Percentiles rank a stretch among this genome's conserved stretches.
Evolutionary conservation across 1,140 invertebrate species (phyloP).

Genomic region (Drosophila bipectinata): DNA sequence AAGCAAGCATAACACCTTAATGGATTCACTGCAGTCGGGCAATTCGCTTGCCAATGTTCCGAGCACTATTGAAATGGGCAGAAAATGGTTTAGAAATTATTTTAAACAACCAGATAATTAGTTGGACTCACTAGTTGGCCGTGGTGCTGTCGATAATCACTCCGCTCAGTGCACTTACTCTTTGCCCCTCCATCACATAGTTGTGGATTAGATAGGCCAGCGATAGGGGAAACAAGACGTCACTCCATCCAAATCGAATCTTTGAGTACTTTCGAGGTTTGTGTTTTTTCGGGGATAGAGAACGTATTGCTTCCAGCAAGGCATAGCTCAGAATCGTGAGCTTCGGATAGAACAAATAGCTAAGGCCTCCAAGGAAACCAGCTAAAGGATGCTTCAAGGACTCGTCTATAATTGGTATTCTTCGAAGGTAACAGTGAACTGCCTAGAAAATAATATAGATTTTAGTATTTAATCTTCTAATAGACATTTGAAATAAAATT

Average conservation of each 20-base stretch:
- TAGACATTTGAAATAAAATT: neutral
- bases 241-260: slow-evolving; percentile 19
- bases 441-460: slow-evolving; percentile 17
- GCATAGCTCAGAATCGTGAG: slow-evolving; percentile 52
- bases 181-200: slow-evolving; percentile 24
- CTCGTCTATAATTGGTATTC: neutral
- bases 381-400: slow-evolving; percentile 33
- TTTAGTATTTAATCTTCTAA: neutral
- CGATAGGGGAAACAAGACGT: slow-evolving; percentile 35
- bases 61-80: slow-evolving; percentile 15
- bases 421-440: slow-evolving; percentile 31
- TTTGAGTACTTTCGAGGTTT: neutral
- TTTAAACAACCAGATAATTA: neutral
- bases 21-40: slow-evolving; percentile 15
- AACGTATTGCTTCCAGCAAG: slow-evolving; percentile 40
- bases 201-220: slow-evolving; percentile 57
- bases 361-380: slow-evolving; percentile 46
- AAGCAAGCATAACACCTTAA: neutral
- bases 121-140: slow-evolving; percentile 57
- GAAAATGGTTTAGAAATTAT: neutral
- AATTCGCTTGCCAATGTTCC: slow-evolving; percentile 27
- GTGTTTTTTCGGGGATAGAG: slow-evolving; percentile 17
- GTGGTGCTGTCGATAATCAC: slow-evolving; percentile 51
- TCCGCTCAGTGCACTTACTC: slow-evolving; percentile 32
- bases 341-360: slow-evolving; percentile 52